Conservation (phyloP, 2,113 vertebrate species). For the Bombycilla garrulus region DNA sequence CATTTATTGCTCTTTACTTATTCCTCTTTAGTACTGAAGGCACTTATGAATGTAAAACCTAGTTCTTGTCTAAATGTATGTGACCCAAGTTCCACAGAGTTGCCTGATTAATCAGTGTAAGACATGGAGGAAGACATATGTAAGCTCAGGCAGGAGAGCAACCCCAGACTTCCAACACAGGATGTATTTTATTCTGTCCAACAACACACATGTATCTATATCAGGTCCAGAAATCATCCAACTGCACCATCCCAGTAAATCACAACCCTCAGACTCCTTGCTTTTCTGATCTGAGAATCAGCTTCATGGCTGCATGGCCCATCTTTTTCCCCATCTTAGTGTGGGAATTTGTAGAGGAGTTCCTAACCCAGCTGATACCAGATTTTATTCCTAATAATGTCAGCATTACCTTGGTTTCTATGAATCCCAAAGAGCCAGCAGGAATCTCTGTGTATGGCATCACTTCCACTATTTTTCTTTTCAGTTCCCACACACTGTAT, state of each 20-base stretch:
- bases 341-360: background rate
- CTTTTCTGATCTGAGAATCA: background rate
- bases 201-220: background rate
- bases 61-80: background rate
- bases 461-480: background rate
- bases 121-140: background rate
- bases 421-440: background rate
- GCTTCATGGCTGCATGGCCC: background rate
- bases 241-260: background rate
- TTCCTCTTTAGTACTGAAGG: background rate
- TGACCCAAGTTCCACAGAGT: background rate
- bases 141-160: background rate
- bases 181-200: background rate
- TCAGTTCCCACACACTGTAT: background rate
- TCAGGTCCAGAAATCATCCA: background rate
- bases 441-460: background rate
- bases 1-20: background rate
- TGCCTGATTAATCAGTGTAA: background rate
- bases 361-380: background rate
- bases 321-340: background rate
- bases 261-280: background rate
- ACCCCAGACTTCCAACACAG: background rate
- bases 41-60: background rate
- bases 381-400: background rate
- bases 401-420: background rate